Conservation (phyloP, 2,888 invertebrate genomes). For the Ptychoptera contaminata region DNA sequence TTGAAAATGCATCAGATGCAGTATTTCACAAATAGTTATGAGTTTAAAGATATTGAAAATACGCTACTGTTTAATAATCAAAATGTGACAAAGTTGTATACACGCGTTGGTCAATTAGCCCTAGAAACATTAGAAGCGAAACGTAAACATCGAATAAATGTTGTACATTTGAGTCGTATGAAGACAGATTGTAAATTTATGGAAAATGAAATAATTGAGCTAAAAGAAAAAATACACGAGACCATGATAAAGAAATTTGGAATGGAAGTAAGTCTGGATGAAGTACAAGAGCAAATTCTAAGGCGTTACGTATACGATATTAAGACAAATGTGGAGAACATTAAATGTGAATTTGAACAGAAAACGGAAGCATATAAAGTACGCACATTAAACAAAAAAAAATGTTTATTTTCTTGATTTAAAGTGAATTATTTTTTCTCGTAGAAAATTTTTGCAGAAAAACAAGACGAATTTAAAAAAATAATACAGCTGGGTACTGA, state of each 20-base stretch:
- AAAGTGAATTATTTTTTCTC: conserved; percentile 13
- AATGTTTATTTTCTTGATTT: conserved; percentile 1
- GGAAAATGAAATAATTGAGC: conserved; percentile 37
- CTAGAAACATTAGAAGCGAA: conserved; percentile 47
- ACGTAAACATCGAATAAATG: conserved; percentile 41
- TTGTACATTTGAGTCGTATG: conserved; percentile 52
- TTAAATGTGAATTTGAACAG: conserved; percentile 30
- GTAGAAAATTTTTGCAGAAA: conserved; percentile 22
- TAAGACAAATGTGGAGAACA: conserved; percentile 33
- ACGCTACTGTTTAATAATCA: conserved; percentile 48
- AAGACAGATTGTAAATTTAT: conserved; percentile 51
- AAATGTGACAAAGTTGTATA: conserved; percentile 39
- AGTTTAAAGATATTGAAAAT: conserved; percentile 28
- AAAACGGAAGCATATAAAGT: conserved; percentile 30
- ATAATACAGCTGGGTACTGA: conserved; percentile 37
- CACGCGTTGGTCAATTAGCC: conserved; percentile 45
- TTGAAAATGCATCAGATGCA: conserved; percentile 54
- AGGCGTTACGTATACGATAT: conserved; percentile 37
- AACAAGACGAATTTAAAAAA: conserved; percentile 29
- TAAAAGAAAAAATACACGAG: conserved; percentile 37
- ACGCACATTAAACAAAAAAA: too few species aligned
- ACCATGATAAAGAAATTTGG: conserved; percentile 43
- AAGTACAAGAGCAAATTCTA: conserved; percentile 39
- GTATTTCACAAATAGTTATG: conserved; percentile 34
- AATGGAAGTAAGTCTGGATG: conserved; percentile 33